Base-by-base conservation (phyloP, 2,797 vertebrate species). In the Ctenopoma kingsleyae region DNA sequence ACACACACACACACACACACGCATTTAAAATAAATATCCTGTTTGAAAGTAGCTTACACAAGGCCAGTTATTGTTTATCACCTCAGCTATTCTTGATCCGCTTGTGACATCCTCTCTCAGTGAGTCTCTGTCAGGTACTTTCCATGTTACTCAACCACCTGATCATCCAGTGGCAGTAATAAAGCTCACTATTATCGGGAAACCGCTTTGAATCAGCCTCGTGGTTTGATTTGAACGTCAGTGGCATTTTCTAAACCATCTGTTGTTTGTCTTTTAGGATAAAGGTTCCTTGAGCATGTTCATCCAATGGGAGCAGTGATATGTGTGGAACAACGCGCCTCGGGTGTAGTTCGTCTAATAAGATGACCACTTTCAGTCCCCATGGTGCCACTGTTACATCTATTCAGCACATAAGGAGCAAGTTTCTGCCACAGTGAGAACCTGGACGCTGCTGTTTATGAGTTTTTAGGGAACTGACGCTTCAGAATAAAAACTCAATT, bases 401-500 rank as follows among this genome's bases (percentile, higher is more conserved):
- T 3, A 48, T 25, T 46, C 6, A 2, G 50, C 50, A 20, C 20
- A 19, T 44, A 25, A 4, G 8, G 3, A 5, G 4, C n/a, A 38
- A 72, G 25, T 66, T 32, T 16, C 16, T 40, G 8, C 46, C 1
- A 13, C 50, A 9, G 0, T 3, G 35, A 32, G 15, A 5, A 2
- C 19, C 44, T 2, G 16, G 62, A n/a, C 27, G 60, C 48, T 51
- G 20, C 41, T 11, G 4, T 10, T n/a, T 1, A 4, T 22, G 8
- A 1, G n/a, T 1, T 11, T 54, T 32, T 32, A 27, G 7, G 3
- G 9, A 6, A 51, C 3, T 6, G 5, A 4, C 15, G 23, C 3
- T 17, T 46, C n/a, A 1, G 11, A 71, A 48, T 58, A 25, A 41
- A 27, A 78, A 46, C 25, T 44, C 50, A 89, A 92, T 91, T 87